These are phyloP conservation scores for Spea hammondii DNA, from an alignment of 2,797 vertebrate genomes.

Conservation along the genomic window DNA sequence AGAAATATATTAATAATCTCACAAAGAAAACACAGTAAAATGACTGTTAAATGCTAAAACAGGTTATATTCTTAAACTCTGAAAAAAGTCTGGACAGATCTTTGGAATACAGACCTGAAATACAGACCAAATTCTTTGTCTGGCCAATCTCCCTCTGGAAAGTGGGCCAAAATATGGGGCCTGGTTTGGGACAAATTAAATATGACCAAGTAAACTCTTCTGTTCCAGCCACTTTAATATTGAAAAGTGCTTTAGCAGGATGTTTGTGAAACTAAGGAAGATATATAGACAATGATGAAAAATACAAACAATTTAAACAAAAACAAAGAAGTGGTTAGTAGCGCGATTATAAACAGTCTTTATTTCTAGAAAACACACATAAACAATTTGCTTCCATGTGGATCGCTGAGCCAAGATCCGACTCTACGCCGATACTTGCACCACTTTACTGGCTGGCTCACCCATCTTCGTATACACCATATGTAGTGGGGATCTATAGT, in stretches of 20 bases:
- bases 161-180: not conserved
- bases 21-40: not conserved
- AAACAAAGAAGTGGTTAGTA: no score
- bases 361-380: no score
- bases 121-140: not conserved
- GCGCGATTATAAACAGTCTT: no score
- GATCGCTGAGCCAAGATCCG: no score
- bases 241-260: not conserved
- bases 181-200: slow-evolving; percentile 1
- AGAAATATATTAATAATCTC: not conserved
- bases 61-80: not conserved
- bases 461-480: no score
- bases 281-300: no score
- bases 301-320: no score
- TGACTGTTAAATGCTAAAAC: slow-evolving; percentile 2
- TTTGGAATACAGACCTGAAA: not conserved
- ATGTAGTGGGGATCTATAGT: no score
- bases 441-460: no score
- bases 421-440: no score
- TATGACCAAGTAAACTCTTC: not conserved
- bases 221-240: not conserved
- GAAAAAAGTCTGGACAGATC: slow-evolving; percentile 3
- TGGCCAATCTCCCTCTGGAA: not conserved
- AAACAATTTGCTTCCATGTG: no score
- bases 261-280: not conserved